phyloP scores from a whole-genome alignment of 2,797 vertebrate genomes.

The Momotus momota region DNA sequence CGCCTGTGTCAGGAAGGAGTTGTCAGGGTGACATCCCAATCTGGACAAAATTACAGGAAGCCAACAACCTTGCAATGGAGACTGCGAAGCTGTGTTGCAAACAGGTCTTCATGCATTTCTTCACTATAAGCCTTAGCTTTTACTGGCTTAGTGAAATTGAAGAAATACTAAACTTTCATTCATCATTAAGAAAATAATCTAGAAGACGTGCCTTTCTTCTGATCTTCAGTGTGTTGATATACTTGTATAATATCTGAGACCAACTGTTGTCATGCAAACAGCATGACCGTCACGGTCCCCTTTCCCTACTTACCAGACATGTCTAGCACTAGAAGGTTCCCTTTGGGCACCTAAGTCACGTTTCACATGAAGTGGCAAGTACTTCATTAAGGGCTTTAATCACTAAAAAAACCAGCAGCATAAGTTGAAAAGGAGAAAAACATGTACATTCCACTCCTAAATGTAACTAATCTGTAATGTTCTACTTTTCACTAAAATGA shows the following conservation, averaged over 20 bases:
- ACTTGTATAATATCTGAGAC: neutral
- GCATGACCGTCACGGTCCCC: fast-evolving
- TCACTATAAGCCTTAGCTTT: neutral
- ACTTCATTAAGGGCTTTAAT: neutral
- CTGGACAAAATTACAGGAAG: neutral
- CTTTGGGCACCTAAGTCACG: fast-evolving
- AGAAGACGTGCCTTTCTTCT: neutral
- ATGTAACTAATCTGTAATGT: neutral
- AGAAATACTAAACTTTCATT: neutral
- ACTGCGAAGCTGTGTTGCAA: neutral
- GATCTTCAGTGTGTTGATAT: neutral
- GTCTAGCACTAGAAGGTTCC: neutral
- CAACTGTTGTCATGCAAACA: neutral
- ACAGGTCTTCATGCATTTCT: neutral
- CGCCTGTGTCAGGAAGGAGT: neutral
- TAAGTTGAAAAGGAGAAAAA: neutral
- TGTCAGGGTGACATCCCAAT: neutral
- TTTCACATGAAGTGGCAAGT: neutral
- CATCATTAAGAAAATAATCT: neutral
- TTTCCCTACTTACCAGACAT: neutral
- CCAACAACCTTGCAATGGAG: neutral
- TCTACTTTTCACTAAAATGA: neutral
- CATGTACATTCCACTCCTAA: neutral
- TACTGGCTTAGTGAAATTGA: neutral
- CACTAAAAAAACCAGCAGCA: neutral